A percentile compares a stretch with the other conserved stretches of the same genome.
Conservation (phyloP, 1,140 invertebrate genomes). For the Triops longicaudatus region DNA sequence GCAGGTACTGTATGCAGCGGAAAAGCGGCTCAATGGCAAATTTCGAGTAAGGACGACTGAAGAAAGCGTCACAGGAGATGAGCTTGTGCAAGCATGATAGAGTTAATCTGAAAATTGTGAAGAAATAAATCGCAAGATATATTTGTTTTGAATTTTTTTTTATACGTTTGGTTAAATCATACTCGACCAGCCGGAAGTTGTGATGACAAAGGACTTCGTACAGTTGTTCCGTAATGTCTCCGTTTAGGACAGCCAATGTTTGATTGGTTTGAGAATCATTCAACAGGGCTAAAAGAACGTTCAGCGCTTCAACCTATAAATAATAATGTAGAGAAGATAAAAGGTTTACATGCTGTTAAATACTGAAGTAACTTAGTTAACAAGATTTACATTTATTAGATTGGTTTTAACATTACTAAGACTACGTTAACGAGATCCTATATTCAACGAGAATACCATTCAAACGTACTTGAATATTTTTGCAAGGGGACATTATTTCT, state of each 20-base stretch:
- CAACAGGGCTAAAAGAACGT: not conserved
- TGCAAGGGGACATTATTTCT: too few species aligned
- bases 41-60: constrained; percentile 1
- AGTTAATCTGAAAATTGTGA: not conserved
- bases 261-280: not conserved
- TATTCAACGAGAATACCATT: too few species aligned
- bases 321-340: not conserved
- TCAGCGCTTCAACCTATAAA: not conserved
- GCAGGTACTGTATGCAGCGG: not conserved
- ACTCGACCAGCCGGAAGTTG: constrained; percentile 19
- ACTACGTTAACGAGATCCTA: too few species aligned
- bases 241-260: not conserved
- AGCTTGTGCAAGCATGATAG: constrained; percentile 13
- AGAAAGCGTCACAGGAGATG: not conserved
- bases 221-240: constrained; percentile 18
- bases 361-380: too few species aligned
- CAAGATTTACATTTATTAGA: too few species aligned
- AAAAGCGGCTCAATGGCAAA: constrained; percentile 14
- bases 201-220: constrained; percentile 8
- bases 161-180: not conserved
- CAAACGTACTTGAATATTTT: too few species aligned
- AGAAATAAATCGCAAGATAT: too few species aligned
- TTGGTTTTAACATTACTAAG: too few species aligned
- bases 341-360: not conserved
- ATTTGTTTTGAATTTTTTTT: not conserved